Evolutionary conservation across 2,113 vertebrate genomes (phyloP).

Genomic region (Phalacrocorax brasilianus): DNA sequence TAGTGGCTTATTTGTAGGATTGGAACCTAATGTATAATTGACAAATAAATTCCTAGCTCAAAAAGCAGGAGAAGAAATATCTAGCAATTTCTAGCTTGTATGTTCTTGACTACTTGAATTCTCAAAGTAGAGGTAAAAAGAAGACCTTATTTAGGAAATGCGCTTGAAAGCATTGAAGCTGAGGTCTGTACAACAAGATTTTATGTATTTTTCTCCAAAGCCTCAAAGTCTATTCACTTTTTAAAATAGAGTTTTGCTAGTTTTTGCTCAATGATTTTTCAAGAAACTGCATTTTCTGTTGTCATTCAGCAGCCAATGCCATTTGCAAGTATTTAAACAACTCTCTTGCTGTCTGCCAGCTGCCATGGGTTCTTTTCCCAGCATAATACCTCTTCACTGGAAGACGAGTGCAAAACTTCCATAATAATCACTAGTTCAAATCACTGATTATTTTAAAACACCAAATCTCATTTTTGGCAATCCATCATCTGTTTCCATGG

Average conservation of each 20-base stretch:
- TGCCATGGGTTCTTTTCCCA: slow-evolving; percentile 1
- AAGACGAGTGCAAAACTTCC: slow-evolving; percentile 9
- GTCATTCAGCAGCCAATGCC: background rate
- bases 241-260: background rate
- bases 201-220: background rate
- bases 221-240: background rate
- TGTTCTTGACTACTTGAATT: background rate
- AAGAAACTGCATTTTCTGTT: background rate
- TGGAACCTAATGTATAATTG: background rate
- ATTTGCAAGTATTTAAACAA: slow-evolving; percentile 29
- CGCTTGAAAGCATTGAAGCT: background rate
- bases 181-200: background rate
- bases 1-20: background rate
- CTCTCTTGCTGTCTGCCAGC: slow-evolving; percentile 3
- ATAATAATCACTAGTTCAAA: slow-evolving; percentile 41
- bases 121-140: background rate
- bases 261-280: slow-evolving; percentile 15
- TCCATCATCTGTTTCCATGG: slow-evolving; percentile 67
- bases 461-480: slow-evolving; percentile 57
- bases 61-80: background rate
- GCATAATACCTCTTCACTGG: background rate
- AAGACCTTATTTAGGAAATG: background rate
- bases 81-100: background rate
- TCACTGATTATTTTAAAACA: slow-evolving; percentile 63
- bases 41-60: background rate